Evolutionary conservation across 2,888 invertebrate species (phyloP), one percentile per base, ranked within the genome.

Genomic region (Drosophila austrosaltans): DNA sequence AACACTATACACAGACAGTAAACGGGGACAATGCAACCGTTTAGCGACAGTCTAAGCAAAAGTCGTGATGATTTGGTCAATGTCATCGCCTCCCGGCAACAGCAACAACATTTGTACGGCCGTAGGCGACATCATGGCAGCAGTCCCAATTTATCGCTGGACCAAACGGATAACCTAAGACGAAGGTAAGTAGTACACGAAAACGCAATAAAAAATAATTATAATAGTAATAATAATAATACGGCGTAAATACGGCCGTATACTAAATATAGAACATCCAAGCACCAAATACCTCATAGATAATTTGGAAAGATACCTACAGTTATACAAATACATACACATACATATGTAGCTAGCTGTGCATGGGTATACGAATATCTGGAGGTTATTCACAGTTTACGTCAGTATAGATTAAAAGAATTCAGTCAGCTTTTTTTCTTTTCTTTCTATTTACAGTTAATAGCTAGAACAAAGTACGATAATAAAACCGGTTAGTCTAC

Each of bases 41-140:
- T 90, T 74, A 89, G 83, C 75, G 91, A 92, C 71, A 90, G 87
- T 66, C 78, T 91, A 68, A 91, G 89, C 79, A 92, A 91, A 79
- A 92, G 92, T 86, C 91, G 91, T 53, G 92, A 92, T 79, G 92
- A 92, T 88, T 83, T 92, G 80, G 89, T 87, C 69, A 87, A 87
- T 65, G 84, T 83, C 63, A 74, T 78, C 59, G 89, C 89, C 79
- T 53, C 79, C 79, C 76, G 85, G 57, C 79, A 84, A 61, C 88
- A 87, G 30, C 76, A 76, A 57, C 81, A 83, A 59, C 81, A 83
- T 59, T 80, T 88, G 69, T 76, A 89, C 60, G 63, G 79, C 60
- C 63, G 61, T 16, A 87, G 82, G 40, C 77, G 75, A 61, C 88
- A 89, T 71, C 89, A 91, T 82, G 91, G 87, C 69, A 91, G 91